Conservation (phyloP, 64 coral and sea anemone species). For the Astreopora myriophthalma region DNA sequence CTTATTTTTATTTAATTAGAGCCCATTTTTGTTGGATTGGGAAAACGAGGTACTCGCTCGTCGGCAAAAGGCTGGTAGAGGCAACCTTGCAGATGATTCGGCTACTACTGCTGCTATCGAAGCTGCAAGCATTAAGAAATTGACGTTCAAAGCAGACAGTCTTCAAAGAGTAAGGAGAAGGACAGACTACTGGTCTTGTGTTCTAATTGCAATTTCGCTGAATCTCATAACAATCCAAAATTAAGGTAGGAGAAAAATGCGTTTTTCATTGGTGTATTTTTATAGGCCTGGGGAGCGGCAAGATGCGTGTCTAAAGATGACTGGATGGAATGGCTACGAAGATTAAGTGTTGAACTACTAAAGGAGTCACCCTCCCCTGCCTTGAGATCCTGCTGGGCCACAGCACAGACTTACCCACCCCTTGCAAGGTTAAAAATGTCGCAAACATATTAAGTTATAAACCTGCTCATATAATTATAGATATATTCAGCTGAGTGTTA, state of each 20-base stretch:
- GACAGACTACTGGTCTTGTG: not conserved
- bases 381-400: conserved; percentile 86
- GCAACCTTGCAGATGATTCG: conserved; percentile 87
- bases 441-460: no score
- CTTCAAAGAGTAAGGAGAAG: conserved; percentile 73
- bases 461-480: no score
- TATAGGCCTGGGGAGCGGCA: conserved; percentile 83
- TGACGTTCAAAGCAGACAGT: conserved; percentile 88
- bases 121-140: conserved; percentile 97
- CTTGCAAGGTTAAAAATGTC: conserved; percentile 67
- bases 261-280: not conserved
- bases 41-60: conserved; percentile 79
- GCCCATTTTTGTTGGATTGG: conserved; percentile 90
- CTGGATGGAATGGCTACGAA: conserved; percentile 97
- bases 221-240: no score
- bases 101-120: conserved; percentile 82
- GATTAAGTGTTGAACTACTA: conserved; percentile 93
- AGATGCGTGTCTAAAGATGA: conserved; percentile 98
- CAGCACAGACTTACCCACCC: conserved; percentile 93
- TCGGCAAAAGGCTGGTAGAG: conserved; percentile 74
- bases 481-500: not conserved
- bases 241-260: no score
- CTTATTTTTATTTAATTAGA: conserved; percentile 21
- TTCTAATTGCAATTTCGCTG: no score
- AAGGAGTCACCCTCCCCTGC: conserved; percentile 97